A percentile compares a stretch with the other conserved stretches of the same genome.
These are phyloP conservation scores for Neopelma chrysocephalum DNA, from an alignment of 2,797 vertebrate genomes.

Conservation along the genomic window DNA sequence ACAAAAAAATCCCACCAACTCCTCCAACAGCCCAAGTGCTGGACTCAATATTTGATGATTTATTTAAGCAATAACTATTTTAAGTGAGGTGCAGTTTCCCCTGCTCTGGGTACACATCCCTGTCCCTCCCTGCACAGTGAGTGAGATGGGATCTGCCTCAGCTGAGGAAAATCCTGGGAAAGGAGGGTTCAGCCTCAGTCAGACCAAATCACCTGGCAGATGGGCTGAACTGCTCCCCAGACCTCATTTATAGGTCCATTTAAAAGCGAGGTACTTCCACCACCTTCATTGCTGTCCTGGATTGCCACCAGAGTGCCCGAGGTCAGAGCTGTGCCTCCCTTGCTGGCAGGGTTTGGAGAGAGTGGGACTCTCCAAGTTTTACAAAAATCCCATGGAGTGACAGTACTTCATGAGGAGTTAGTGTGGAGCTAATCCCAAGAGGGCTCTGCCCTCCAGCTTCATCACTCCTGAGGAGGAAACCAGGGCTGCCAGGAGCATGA, in stretches of 20 bases:
- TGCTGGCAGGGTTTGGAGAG: not conserved
- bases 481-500: not conserved
- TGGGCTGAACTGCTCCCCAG: not conserved
- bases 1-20: not conserved
- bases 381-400: not conserved
- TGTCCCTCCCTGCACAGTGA: not conserved
- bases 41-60: not conserved
- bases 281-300: not conserved
- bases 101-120: not conserved
- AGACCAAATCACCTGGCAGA: not conserved
- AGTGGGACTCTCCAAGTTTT: not conserved
- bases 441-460: not conserved
- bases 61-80: not conserved
- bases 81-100: not conserved
- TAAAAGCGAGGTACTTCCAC: not conserved
- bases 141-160: not conserved
- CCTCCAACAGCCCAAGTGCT: not conserved
- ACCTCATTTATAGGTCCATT: not conserved
- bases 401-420: not conserved
- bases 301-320: not conserved
- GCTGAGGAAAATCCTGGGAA: not conserved
- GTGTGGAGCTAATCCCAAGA: not conserved
- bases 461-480: not conserved
- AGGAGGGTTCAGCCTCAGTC: not conserved
- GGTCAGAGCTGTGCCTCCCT: not conserved